These are phyloP conservation scores for Tricholaema leucomelas DNA, from an alignment of 2,113 vertebrate species.

Conservation along the genomic window DNA sequence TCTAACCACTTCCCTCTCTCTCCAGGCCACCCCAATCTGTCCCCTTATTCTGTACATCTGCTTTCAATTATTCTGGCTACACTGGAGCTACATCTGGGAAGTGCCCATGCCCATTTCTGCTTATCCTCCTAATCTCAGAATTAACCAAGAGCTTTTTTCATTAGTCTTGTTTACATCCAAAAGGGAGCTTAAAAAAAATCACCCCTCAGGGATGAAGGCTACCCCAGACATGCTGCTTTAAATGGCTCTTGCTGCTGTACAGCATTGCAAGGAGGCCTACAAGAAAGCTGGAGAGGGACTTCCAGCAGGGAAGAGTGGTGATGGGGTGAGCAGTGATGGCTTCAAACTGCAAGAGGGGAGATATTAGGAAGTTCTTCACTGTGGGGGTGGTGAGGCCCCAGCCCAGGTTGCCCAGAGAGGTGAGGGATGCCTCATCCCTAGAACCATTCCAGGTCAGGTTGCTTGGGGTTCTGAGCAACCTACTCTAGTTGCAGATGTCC, in stretches of 20 bases:
- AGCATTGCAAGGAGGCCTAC: not conserved
- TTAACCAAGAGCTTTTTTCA: not conserved
- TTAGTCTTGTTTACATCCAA: not conserved
- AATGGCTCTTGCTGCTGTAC: not conserved
- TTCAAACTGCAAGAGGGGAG: not conserved
- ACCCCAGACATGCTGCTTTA: fast-evolving
- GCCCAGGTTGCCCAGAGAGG: not conserved
- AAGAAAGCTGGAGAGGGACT: not conserved
- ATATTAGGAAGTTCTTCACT: not conserved
- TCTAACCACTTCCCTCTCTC: not conserved
- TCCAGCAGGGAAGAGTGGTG: not conserved
- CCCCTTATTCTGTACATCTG: not conserved
- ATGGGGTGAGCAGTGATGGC: not conserved
- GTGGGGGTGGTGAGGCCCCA: no score
- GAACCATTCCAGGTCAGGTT: not conserved
- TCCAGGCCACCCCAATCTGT: not conserved
- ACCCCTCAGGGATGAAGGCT: not conserved
- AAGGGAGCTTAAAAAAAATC: not conserved
- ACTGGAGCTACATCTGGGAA: slow-evolving; percentile 5
- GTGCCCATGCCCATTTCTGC: not conserved
- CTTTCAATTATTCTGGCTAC: slow-evolving; percentile 14
- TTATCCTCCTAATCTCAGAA: not conserved
- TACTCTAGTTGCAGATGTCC: not conserved
- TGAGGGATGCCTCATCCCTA: not conserved
- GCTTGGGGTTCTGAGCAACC: not conserved